A percentile compares a stretch with the other conserved stretches of the same genome.
Conservation (phyloP, 37 sponge, comb jelly and placozoan species). For the Agelas oroides region DNA sequence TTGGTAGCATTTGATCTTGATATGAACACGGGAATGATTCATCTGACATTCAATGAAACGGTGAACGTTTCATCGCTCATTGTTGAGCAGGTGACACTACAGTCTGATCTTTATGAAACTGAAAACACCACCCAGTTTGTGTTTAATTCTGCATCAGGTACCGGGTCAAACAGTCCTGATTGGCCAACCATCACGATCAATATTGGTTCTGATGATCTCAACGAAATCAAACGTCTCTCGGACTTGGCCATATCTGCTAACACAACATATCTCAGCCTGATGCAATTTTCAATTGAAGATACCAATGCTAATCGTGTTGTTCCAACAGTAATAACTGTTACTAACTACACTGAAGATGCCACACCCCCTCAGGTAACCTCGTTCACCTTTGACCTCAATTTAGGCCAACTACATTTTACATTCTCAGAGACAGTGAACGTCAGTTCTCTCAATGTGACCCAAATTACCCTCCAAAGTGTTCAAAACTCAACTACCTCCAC, state of each 20-base stretch:
- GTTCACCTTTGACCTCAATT: slow-evolving; percentile 77
- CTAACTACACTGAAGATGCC: slow-evolving; percentile 58
- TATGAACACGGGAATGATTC: slow-evolving; percentile 57
- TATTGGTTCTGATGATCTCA: slow-evolving; percentile 79
- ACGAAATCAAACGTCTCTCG: slow-evolving; percentile 77
- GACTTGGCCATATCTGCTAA: slow-evolving; percentile 62
- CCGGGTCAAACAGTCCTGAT: slow-evolving; percentile 57
- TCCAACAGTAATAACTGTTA: slow-evolving; percentile 39
- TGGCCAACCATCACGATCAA: slow-evolving; percentile 70
- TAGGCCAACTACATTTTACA: slow-evolving; percentile 61
- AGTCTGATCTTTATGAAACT: neutral
- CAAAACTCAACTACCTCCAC: slow-evolving; percentile 5
- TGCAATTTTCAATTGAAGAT: slow-evolving; percentile 57
- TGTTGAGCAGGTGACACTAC: slow-evolving; percentile 59
- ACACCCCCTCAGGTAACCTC: slow-evolving; percentile 50
- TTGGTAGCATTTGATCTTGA: slow-evolving; percentile 78
- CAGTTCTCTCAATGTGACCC: slow-evolving; percentile 46
- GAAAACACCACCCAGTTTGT: neutral
- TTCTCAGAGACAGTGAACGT: slow-evolving; percentile 88
- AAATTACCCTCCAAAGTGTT: slow-evolving; percentile 68
- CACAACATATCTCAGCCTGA: slow-evolving; percentile 71
- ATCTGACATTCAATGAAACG: slow-evolving; percentile 81
- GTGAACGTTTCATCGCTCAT: slow-evolving; percentile 70
- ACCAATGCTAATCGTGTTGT: slow-evolving; percentile 67
- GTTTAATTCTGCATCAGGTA: slow-evolving; percentile 12